A percentile compares a stretch with the other conserved stretches of the same genome.
Conservation (phyloP, 2,797 vertebrate species). For the Petrocephalus schoutedeni region DNA sequence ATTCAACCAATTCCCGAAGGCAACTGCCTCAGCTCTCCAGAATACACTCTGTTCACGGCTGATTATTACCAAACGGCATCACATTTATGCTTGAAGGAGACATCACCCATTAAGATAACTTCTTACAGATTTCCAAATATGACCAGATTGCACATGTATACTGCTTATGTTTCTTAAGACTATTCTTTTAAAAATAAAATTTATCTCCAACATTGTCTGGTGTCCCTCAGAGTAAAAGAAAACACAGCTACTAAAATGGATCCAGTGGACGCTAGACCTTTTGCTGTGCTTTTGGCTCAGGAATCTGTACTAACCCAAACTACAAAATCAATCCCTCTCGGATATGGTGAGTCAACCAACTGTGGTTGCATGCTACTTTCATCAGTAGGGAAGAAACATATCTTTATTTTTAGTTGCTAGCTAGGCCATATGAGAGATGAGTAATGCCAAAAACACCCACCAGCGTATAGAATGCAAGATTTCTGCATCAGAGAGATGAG, state of each 20-base stretch:
- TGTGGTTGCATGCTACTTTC: neutral
- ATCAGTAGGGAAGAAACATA: neutral
- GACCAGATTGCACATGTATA: neutral
- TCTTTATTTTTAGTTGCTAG: neutral
- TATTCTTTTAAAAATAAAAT: neutral
- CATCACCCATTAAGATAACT: too few relatives aligned
- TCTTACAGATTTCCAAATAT: too few relatives aligned
- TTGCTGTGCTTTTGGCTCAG: neutral
- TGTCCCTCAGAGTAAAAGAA: neutral
- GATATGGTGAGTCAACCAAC: neutral
- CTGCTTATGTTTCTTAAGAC: neutral
- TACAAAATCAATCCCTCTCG: neutral
- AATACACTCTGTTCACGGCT: too few relatives aligned
- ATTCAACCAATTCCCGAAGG: too few relatives aligned
- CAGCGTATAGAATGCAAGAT: neutral
- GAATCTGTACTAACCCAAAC: neutral
- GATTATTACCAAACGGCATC: too few relatives aligned
- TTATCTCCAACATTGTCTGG: neutral
- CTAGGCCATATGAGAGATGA: neutral
- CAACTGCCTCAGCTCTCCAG: too few relatives aligned
- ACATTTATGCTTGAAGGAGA: too few relatives aligned
- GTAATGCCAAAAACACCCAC: slow-evolving; percentile 1
- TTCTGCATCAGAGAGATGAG: neutral
- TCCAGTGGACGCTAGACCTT: neutral
- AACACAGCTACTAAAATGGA: neutral